Evolutionary conservation across 2,113 vertebrate genomes (phyloP).

Genomic region (Felis chaus): DNA sequence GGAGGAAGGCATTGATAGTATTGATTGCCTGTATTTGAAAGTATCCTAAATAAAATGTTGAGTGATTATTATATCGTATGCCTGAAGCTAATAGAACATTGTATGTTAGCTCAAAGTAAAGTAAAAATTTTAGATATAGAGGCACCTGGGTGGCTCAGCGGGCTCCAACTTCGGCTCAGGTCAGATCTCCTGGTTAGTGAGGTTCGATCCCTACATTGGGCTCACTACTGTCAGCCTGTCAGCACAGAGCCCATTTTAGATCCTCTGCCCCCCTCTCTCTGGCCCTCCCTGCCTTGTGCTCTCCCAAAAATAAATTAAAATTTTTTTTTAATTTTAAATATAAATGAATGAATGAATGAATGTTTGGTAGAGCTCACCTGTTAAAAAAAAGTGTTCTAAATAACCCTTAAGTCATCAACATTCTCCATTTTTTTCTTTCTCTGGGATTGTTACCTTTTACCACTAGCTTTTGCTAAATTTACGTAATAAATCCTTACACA

Average conservation of each 20-base stretch:
- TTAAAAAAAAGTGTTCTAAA: neutral
- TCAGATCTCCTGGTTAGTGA: no score
- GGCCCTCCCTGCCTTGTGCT: no score
- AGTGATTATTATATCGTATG: neutral
- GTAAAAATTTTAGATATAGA: neutral
- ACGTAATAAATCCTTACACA: neutral
- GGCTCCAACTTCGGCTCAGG: no score
- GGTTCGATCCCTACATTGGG: no score
- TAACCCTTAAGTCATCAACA: neutral
- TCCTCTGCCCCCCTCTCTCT: no score
- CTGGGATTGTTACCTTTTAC: slow-evolving; percentile 11
- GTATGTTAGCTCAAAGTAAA: neutral
- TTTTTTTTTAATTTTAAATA: no score
- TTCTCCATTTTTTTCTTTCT: slow-evolving; percentile 4
- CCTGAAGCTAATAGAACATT: neutral
- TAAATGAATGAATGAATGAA: neutral
- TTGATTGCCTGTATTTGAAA: slow-evolving; percentile 40
- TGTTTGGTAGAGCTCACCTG: neutral
- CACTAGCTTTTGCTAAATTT: neutral
- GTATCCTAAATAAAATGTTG: neutral
- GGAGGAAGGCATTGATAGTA: neutral
- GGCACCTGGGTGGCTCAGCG: no score
- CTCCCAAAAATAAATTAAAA: no score
- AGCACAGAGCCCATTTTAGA: no score
- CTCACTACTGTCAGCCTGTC: no score